Evolutionary conservation across 2,797 vertebrate species (phyloP).

Genomic region (Cyprinodon diabolis): DNA sequence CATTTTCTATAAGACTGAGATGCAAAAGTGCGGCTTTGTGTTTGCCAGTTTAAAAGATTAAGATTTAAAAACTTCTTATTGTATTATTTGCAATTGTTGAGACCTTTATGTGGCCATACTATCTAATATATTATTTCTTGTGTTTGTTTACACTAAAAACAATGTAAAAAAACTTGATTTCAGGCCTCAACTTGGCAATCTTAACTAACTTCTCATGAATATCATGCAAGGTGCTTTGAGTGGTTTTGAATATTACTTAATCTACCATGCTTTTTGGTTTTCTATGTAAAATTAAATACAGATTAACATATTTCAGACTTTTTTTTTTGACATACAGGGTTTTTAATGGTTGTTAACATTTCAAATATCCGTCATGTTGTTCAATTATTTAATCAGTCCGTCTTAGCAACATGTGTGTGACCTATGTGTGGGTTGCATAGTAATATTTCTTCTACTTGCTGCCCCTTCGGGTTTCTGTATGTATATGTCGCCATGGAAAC

Average conservation of each 20-base stretch:
- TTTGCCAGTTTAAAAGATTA: too few species aligned
- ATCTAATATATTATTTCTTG: too few species aligned
- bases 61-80: too few species aligned
- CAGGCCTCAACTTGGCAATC: neutral
- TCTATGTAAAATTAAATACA: neutral
- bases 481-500: constrained; percentile 64
- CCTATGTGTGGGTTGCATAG: constrained; percentile 63
- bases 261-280: neutral
- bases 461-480: constrained; percentile 46
- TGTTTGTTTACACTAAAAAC: too few species aligned
- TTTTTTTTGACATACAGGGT: neutral
- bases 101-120: too few species aligned
- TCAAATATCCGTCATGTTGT: neutral
- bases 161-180: neutral
- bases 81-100: too few species aligned
- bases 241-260: neutral
- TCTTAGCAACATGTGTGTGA: constrained; percentile 45
- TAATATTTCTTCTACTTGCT: constrained; percentile 60
- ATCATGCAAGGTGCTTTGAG: neutral
- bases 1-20: neutral
- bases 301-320: too few species aligned
- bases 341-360: neutral
- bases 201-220: neutral
- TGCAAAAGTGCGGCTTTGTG: too few species aligned
- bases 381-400: constrained; percentile 27